Evolutionary conservation across 2,113 vertebrate genomes (phyloP).

Genomic region (Cyphomyrus plagiostoma): DNA sequence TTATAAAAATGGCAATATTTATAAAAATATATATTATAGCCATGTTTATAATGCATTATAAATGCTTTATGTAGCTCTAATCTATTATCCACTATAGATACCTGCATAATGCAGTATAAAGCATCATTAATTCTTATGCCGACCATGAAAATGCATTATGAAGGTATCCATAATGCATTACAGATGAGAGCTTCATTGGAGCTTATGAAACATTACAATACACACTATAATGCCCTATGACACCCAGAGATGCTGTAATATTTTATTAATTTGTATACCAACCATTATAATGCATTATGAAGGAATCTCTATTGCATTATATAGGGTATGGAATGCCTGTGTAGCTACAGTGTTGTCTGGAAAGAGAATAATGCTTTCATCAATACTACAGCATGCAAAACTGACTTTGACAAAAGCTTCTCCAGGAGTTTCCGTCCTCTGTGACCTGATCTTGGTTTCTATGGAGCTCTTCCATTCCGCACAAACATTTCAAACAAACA

Average conservation of each 20-base stretch:
- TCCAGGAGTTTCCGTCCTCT: neutral
- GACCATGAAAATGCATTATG: neutral
- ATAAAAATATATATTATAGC: neutral
- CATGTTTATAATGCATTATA: neutral
- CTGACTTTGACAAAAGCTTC: neutral
- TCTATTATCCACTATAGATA: neutral
- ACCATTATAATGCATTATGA: neutral
- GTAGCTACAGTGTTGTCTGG: neutral
- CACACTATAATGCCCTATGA: too few species aligned
- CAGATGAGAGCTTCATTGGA: neutral
- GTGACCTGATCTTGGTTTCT: neutral
- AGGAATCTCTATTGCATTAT: too few species aligned
- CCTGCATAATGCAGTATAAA: neutral
- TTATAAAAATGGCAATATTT: neutral
- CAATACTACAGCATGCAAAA: neutral
- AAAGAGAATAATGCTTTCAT: slow-evolving; percentile 4
- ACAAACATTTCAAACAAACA: slow-evolving; percentile 8
- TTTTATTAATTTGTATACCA: neutral
- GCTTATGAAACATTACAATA: too few species aligned
- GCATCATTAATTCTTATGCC: neutral
- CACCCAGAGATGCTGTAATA: too few species aligned
- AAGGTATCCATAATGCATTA: neutral
- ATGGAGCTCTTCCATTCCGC: neutral
- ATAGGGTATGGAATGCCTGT: neutral
- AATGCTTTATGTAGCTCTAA: neutral